phyloP scores from a whole-genome alignment of 2,888 invertebrate genomes.

The Apodemia hepburni region DNA sequence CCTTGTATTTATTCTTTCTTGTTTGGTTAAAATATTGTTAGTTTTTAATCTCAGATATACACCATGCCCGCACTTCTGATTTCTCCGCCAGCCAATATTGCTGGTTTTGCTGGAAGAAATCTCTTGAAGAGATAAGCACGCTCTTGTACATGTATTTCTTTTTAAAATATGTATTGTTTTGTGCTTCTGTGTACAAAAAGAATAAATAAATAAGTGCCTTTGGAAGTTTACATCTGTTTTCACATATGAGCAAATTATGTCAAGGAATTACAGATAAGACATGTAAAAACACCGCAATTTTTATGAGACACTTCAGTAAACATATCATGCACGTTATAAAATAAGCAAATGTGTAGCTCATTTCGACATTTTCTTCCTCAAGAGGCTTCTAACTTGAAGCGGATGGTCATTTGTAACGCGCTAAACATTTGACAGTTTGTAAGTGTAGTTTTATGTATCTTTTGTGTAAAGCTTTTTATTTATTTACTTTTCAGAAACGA shows the following conservation, averaged over 20 bases:
- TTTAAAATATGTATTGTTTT: no score
- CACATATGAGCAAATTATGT: not conserved
- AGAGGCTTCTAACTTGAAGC: conserved; percentile 1
- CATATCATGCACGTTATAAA: conserved; percentile 4
- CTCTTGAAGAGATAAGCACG: no score
- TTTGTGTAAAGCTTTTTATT: not conserved
- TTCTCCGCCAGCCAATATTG: no score
- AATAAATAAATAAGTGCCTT: no score
- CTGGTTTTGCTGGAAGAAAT: no score
- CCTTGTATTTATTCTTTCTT: no score
- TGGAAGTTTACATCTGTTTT: no score
- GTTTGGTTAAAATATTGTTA: no score
- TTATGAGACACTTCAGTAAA: not conserved
- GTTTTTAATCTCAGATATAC: no score
- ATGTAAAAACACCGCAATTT: not conserved
- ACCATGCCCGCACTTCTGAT: no score
- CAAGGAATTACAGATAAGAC: not conserved
- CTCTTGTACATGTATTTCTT: no score
- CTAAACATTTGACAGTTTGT: conserved; percentile 9
- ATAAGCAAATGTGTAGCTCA: conserved; percentile 8
- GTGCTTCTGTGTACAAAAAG: no score
- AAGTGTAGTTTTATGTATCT: conserved; percentile 3
- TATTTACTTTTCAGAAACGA: not conserved
- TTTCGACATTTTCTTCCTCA: conserved; percentile 11
- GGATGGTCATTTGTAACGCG: conserved; percentile 2